A percentile compares a stretch with the other conserved stretches of the same genome.
These are phyloP conservation scores for Muntiacus reevesi DNA, from an alignment of 2,113 vertebrate species.

Conservation along the genomic window DNA sequence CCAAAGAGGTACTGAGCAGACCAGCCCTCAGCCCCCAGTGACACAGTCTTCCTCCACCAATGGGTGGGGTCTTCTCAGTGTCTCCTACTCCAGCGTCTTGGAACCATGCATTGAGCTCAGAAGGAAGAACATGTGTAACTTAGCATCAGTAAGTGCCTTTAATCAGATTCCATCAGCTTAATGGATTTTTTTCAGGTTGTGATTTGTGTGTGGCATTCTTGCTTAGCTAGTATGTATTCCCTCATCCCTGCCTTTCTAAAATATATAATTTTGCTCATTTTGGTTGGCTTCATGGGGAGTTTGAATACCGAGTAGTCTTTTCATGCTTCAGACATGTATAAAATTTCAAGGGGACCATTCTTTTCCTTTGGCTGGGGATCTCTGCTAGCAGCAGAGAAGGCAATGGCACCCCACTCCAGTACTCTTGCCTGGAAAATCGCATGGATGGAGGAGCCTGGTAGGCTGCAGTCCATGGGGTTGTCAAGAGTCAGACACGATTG, in stretches of 20 bases:
- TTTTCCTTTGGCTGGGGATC: neutral
- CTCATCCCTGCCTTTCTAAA: neutral
- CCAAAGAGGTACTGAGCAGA: neutral
- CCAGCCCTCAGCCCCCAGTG: no score
- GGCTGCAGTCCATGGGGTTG: no score
- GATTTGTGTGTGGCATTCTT: neutral
- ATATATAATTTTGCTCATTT: neutral
- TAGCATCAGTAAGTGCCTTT: neutral
- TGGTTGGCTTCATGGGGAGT: neutral
- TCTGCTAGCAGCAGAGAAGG: neutral
- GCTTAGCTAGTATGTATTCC: neutral
- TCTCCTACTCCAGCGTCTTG: neutral
- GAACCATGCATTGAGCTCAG: neutral
- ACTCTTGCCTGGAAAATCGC: no score
- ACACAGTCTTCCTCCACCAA: neutral
- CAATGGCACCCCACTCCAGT: no score
- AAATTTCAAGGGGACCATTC: neutral
- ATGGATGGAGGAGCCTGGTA: no score
- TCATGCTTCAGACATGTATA: neutral
- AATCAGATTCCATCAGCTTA: neutral
- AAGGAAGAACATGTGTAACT: neutral
- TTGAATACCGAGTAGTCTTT: neutral
- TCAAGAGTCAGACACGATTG: no score
- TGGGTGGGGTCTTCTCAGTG: neutral
- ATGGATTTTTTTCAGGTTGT: neutral